Evolutionary conservation across 2,113 vertebrate species (phyloP).

Genomic region (Perca fluviatilis): DNA sequence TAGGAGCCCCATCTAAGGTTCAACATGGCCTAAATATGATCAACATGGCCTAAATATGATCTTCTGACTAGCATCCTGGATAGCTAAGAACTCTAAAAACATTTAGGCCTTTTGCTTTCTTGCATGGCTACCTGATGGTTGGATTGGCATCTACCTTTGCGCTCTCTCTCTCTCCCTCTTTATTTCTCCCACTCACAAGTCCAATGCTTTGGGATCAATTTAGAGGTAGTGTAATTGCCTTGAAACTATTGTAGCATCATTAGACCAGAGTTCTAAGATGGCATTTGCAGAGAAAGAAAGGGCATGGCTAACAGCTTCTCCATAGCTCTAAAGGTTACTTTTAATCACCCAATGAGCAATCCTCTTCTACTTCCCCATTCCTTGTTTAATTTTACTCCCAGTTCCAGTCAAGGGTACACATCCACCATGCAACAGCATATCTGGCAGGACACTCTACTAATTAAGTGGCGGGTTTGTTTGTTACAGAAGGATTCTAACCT

Average conservation of each 20-base stretch:
- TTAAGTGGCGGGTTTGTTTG: slow-evolving; percentile 74
- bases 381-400: slow-evolving; percentile 59
- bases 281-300: slow-evolving; percentile 86
- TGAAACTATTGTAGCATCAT: slow-evolving; percentile 86
- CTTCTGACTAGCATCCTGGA: slow-evolving; percentile 21
- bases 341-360: slow-evolving; percentile 87
- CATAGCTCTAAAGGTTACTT: slow-evolving; percentile 87
- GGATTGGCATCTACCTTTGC: slow-evolving; percentile 58
- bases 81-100: slow-evolving; percentile 55
- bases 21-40: slow-evolving; percentile 5
- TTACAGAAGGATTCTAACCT: slow-evolving; percentile 57
- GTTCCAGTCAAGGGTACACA: slow-evolving; percentile 53
- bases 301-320: slow-evolving; percentile 86
- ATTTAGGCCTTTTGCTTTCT: slow-evolving; percentile 29
- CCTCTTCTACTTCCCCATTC: slow-evolving; percentile 56
- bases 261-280: slow-evolving; percentile 84
- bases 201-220: slow-evolving; percentile 84
- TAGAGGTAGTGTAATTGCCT: slow-evolving; percentile 84
- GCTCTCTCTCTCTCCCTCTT: slow-evolving; percentile 31
- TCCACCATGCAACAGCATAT: slow-evolving; percentile 44
- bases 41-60: slow-evolving; percentile 6
- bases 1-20: neutral
- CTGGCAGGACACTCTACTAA: slow-evolving; percentile 62
- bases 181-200: slow-evolving; percentile 56
- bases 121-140: slow-evolving; percentile 40